phyloP scores from a whole-genome alignment of 2,888 invertebrate genomes.

The Cryptops parisi region DNA sequence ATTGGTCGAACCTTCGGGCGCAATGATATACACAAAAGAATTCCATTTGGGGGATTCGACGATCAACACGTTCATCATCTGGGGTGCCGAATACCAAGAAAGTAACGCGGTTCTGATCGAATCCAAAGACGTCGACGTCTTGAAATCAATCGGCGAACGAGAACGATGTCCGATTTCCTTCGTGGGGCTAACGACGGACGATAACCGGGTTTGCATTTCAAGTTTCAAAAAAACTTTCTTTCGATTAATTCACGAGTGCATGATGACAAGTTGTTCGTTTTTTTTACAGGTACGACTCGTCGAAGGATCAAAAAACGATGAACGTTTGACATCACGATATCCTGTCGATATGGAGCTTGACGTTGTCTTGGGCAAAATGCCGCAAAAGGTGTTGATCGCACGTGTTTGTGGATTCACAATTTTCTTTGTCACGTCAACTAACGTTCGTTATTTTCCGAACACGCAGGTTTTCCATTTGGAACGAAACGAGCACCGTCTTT shows the following conservation, averaged over 20 bases:
- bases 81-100: slow-evolving; percentile 98
- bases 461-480: slow-evolving; percentile 48
- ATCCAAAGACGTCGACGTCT: slow-evolving; percentile 44
- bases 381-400: slow-evolving; percentile 49
- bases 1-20: slow-evolving; percentile 86
- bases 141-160: slow-evolving; percentile 58
- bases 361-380: slow-evolving; percentile 77
- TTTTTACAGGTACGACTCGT: background rate
- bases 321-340: slow-evolving; percentile 36
- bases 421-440: background rate
- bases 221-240: too few species aligned
- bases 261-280: too few species aligned
- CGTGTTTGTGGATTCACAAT: too few species aligned
- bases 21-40: slow-evolving; percentile 67
- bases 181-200: slow-evolving; percentile 81
- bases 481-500: slow-evolving; percentile 36
- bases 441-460: slow-evolving; percentile 21
- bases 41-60: slow-evolving; percentile 92
- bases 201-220: slow-evolving; percentile 45
- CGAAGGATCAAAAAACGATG: slow-evolving; percentile 17
- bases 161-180: slow-evolving; percentile 87
- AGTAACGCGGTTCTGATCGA: slow-evolving; percentile 76
- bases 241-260: too few species aligned
- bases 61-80: slow-evolving; percentile 79
- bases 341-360: slow-evolving; percentile 83